Percentiles rank a stretch among this genome's conserved stretches.
phyloP scores from a whole-genome alignment of 2,888 invertebrate genomes.

The Aphelenchoides bicaudatus region DNA sequence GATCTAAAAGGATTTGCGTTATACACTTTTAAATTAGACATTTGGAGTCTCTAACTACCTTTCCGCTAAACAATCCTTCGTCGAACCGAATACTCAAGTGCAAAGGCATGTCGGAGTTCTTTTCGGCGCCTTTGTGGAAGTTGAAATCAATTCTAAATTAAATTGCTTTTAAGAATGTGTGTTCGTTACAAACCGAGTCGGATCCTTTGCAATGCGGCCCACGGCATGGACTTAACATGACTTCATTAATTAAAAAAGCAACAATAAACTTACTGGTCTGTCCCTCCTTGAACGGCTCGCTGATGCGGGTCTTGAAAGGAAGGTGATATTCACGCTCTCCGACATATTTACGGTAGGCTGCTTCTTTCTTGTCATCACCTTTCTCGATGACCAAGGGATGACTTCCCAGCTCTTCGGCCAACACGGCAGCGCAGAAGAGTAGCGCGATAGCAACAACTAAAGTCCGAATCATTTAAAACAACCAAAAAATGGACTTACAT shows the following conservation, averaged over 20 bases:
- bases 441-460: not conserved
- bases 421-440: too few species aligned
- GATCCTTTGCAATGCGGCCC: slow-evolving; percentile 52
- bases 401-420: slow-evolving; percentile 13
- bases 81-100: slow-evolving; percentile 59
- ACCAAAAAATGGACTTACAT: not conserved
- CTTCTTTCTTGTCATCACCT: slow-evolving; percentile 30
- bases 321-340: slow-evolving; percentile 45
- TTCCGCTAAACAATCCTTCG: slow-evolving; percentile 52
- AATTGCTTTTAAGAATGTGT: not conserved
- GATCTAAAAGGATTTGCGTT: not conserved
- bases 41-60: slow-evolving; percentile 50
- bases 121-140: slow-evolving; percentile 56
- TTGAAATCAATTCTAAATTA: slow-evolving; percentile 55
- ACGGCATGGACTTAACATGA: slow-evolving; percentile 58
- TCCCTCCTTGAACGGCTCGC: slow-evolving; percentile 55
- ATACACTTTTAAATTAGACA: not conserved
- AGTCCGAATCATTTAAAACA: not conserved
- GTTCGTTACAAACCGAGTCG: slow-evolving; percentile 39
- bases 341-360: slow-evolving; percentile 53
- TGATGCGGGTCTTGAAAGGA: slow-evolving; percentile 59
- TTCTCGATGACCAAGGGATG: slow-evolving; percentile 13
- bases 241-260: too few species aligned
- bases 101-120: slow-evolving; percentile 56
- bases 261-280: too few species aligned